Evolutionary conservation across 2,888 invertebrate species (phyloP).

Genomic region (Carcina quercana): DNA sequence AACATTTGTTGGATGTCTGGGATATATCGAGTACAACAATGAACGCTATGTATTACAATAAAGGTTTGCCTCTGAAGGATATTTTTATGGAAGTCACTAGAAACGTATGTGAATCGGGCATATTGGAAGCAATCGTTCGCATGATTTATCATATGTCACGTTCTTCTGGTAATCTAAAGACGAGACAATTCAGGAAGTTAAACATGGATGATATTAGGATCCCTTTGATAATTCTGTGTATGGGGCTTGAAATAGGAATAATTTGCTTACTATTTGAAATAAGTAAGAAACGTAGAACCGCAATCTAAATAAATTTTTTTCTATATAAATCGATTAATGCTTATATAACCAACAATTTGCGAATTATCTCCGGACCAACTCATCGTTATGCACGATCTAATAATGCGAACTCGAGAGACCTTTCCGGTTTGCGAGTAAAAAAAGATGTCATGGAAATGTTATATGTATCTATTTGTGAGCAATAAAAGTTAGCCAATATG

Average conservation of each 20-base stretch:
- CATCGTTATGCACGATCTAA: too few relatives aligned
- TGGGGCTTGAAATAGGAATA: background rate
- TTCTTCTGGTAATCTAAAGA: background rate
- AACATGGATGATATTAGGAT: slow-evolving; percentile 16
- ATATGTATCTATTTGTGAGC: too few relatives aligned
- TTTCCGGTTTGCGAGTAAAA: too few relatives aligned
- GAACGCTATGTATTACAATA: background rate
- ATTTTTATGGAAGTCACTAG: background rate
- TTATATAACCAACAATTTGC: too few relatives aligned
- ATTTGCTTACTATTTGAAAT: background rate
- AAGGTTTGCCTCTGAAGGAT: background rate
- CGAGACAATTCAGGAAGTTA: slow-evolving; percentile 3
- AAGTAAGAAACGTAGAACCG: background rate
- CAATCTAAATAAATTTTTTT: too few relatives aligned
- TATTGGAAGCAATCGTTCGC: background rate
- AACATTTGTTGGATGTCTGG: background rate
- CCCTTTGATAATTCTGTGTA: background rate
- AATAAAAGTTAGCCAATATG: too few relatives aligned
- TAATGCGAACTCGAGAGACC: too few relatives aligned
- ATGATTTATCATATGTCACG: background rate
- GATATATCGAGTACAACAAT: background rate
- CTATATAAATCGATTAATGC: too few relatives aligned
- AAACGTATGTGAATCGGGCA: background rate
- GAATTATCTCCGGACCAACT: too few relatives aligned
- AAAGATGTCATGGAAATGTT: too few relatives aligned